A percentile compares a stretch with the other conserved stretches of the same genome.
These are phyloP conservation scores for Eupristina koningsbergeri DNA, from an alignment of 1,140 invertebrate species.

Conservation along the genomic window DNA sequence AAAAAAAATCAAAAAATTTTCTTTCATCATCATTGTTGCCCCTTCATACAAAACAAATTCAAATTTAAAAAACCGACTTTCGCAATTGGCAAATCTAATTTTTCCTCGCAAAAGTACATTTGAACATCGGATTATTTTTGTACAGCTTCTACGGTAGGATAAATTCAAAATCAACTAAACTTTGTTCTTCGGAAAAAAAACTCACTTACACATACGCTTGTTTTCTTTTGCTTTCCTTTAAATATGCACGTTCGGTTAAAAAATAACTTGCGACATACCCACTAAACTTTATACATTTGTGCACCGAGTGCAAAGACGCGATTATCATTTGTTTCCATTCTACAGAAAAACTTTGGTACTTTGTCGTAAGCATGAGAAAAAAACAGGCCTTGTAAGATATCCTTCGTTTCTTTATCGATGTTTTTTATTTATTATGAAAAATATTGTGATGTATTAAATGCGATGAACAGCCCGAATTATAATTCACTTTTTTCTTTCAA, in stretches of 20 bases:
- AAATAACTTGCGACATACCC: constrained; percentile 17
- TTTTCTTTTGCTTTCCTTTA: background rate
- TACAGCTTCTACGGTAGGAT: constrained; percentile 41
- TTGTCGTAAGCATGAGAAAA: constrained; percentile 49
- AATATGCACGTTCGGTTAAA: constrained; percentile 6
- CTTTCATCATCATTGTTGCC: background rate
- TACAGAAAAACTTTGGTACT: constrained; percentile 43
- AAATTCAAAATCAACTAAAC: constrained; percentile 32
- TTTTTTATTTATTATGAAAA: constrained; percentile 41
- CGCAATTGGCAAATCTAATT: constrained; percentile 39
- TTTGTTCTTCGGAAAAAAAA: background rate
- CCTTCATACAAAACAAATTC: constrained; percentile 4
- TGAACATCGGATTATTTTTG: constrained; percentile 32
- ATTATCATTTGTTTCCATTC: constrained; percentile 28
- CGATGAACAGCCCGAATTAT: constrained; percentile 28
- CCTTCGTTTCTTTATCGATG: constrained; percentile 14
- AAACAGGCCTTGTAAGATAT: constrained; percentile 43
- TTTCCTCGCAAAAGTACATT: constrained; percentile 33
- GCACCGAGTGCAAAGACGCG: constrained; percentile 43
- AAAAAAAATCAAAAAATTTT: constrained; percentile 25
- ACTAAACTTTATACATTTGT: constrained; percentile 34
- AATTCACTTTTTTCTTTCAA: constrained; percentile 25
- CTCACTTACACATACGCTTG: background rate
- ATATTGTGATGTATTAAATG: constrained; percentile 45
- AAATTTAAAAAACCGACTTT: constrained; percentile 28